A percentile compares a stretch with the other conserved stretches of the same genome.
phyloP scores from a whole-genome alignment of 2,797 vertebrate genomes.

The Vultur gryphus region DNA sequence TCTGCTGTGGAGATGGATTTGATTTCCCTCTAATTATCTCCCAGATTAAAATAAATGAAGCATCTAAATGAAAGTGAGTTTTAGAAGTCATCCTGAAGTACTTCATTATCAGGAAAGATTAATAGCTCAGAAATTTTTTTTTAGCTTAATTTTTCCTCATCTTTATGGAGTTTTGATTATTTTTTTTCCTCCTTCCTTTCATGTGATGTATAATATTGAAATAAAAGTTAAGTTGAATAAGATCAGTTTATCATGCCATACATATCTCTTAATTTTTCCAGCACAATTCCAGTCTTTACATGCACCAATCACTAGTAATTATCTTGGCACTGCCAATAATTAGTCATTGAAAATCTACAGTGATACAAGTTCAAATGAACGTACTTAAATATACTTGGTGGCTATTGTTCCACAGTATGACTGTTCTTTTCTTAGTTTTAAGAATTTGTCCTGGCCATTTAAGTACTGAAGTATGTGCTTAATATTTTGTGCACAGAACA shows the following conservation, averaged over 20 bases:
- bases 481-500: not conserved
- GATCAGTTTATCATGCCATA: not conserved
- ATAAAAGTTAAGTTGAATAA: not conserved
- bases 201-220: not conserved
- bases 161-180: conserved; percentile 2
- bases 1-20: conserved; percentile 53
- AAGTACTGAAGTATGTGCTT: not conserved
- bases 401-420: not conserved
- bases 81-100: conserved; percentile 54
- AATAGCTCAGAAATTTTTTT: not conserved
- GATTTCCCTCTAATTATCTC: conserved; percentile 73
- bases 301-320: not conserved
- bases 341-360: not conserved
- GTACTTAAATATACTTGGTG: not conserved
- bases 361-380: not conserved
- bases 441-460: not conserved
- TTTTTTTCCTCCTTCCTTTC: not conserved
- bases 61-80: conserved; percentile 67
- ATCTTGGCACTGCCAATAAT: not conserved
- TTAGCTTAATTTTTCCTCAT: conserved; percentile 3
- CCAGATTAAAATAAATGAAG: conserved; percentile 75
- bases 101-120: conserved; percentile 46
- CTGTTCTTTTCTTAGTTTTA: not conserved
- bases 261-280: not conserved
- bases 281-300: not conserved